Evolutionary conservation across 2,797 vertebrate species (phyloP).

Genomic region (Girardinus metallicus): DNA sequence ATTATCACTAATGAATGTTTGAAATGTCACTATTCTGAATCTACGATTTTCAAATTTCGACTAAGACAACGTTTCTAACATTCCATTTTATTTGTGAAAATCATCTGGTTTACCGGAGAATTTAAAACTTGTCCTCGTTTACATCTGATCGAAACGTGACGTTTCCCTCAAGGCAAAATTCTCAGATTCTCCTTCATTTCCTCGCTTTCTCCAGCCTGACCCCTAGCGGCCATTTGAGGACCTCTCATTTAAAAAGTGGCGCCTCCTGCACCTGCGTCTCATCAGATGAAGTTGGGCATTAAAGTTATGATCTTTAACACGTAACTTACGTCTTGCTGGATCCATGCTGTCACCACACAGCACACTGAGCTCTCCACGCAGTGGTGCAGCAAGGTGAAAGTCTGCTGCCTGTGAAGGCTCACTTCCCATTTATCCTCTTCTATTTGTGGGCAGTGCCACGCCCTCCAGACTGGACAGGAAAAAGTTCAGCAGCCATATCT

Average conservation of each 20-base stretch:
- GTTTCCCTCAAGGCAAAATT: neutral
- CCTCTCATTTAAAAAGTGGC: neutral
- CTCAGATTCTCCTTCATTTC: neutral
- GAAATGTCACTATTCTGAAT: too few species aligned
- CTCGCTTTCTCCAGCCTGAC: neutral
- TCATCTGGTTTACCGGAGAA: neutral
- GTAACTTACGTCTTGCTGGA: neutral
- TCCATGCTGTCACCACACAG: neutral
- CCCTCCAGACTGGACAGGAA: constrained; percentile 31
- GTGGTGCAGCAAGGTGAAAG: neutral
- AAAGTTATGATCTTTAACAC: too few species aligned
- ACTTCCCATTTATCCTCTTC: constrained; percentile 47
- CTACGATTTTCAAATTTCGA: neutral
- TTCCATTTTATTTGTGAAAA: neutral
- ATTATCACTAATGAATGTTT: neutral
- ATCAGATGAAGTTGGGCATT: neutral
- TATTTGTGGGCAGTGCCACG: constrained; percentile 51
- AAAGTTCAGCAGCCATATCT: constrained; percentile 38
- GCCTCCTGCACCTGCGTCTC: neutral
- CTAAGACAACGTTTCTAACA: neutral
- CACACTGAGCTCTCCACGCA: neutral
- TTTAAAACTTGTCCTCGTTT: too few species aligned
- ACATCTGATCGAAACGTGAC: neutral
- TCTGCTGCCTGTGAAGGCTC: neutral
- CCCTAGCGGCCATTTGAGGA: constrained; percentile 17